These are phyloP conservation scores for Crotalus tigris DNA, from an alignment of 2,113 vertebrate species.

Conservation along the genomic window DNA sequence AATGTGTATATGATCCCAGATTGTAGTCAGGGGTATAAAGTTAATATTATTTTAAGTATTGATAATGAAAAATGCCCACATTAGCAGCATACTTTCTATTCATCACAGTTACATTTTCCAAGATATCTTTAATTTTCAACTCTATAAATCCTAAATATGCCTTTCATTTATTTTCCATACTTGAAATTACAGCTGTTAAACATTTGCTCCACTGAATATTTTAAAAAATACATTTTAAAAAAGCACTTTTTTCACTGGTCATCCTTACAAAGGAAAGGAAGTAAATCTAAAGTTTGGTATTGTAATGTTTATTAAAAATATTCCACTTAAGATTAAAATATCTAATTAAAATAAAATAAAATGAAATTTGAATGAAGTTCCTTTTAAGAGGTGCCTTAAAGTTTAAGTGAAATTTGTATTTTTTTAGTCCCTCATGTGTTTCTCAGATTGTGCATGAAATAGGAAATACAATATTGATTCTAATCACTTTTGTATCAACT, in stretches of 20 bases:
- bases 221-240: constrained; percentile 53
- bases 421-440: constrained; percentile 20
- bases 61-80: constrained; percentile 46
- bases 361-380: neutral
- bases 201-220: constrained; percentile 62
- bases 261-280: constrained; percentile 46
- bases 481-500: neutral
- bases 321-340: constrained; percentile 13
- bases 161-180: constrained; percentile 72
- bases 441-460: constrained; percentile 6
- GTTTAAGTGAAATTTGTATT: neutral
- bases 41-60: constrained; percentile 33
- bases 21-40: constrained; percentile 35
- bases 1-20: constrained; percentile 23
- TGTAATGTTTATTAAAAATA: constrained; percentile 32
- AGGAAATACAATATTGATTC: neutral
- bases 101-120: constrained; percentile 66
- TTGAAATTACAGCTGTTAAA: constrained; percentile 73
- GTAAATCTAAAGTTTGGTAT: constrained; percentile 40
- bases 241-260: constrained; percentile 55
- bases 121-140: constrained; percentile 59
- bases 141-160: constrained; percentile 70
- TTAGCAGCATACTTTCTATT: constrained; percentile 52
- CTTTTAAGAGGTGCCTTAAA: neutral
- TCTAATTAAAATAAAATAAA: neutral